Percentiles rank a stretch among this genome's conserved stretches.
phyloP scores from a whole-genome alignment of 1,140 invertebrate species.

The Magallana angulata region DNA sequence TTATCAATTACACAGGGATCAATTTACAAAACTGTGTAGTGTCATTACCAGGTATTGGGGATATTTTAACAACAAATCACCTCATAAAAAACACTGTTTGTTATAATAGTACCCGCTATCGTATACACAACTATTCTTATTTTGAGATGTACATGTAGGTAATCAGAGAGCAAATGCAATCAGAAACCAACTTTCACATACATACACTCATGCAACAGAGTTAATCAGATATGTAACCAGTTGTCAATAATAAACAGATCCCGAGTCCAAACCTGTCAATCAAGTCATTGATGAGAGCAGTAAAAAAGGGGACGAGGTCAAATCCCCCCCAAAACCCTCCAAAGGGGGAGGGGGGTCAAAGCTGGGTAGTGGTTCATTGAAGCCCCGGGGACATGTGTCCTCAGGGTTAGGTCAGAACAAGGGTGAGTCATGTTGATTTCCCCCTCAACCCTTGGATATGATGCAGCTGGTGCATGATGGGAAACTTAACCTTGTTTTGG shows the following conservation, averaged over 20 bases:
- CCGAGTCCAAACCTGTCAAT: not conserved
- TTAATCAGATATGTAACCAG: not conserved
- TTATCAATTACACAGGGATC: no score
- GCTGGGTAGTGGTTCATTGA: not conserved
- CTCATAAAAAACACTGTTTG: no score
- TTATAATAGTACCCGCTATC: no score
- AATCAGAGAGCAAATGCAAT: no score
- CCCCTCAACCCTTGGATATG: not conserved
- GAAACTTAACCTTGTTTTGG: not conserved
- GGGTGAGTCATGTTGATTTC: conserved; percentile 4
- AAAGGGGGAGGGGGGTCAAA: not conserved
- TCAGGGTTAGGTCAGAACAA: not conserved
- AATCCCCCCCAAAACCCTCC: not conserved
- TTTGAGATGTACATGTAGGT: no score
- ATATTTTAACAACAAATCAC: no score
- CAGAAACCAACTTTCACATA: no score
- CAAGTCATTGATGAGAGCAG: not conserved
- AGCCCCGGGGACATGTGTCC: not conserved
- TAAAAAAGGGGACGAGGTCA: not conserved
- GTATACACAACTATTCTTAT: no score
- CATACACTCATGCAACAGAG: no score
- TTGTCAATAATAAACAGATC: not conserved
- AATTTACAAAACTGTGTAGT: no score
- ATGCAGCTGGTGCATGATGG: not conserved
- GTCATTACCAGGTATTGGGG: no score